These are phyloP conservation scores for Meiosimyza platycephala DNA, from an alignment of 2,888 invertebrate species.

Conservation along the genomic window DNA sequence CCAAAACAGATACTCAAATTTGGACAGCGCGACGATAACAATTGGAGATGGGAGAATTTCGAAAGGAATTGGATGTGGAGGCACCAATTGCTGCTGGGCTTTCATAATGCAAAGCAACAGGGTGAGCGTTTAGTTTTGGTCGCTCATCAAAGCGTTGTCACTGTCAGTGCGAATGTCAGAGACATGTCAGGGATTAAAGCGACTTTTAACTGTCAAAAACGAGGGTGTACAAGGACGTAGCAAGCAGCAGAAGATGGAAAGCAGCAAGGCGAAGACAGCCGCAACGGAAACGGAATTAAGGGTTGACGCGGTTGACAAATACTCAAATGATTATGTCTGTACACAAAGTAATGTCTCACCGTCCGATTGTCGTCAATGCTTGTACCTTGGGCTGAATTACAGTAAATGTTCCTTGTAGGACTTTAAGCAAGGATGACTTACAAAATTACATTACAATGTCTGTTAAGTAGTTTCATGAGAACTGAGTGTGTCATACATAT, in stretches of 20 bases:
- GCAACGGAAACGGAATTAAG: constrained; percentile 55
- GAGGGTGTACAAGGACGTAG: constrained; percentile 38
- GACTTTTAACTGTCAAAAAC: constrained; percentile 52
- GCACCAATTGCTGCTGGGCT: constrained; percentile 29
- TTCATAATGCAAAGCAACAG: constrained; percentile 26
- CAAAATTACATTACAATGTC: too few species aligned
- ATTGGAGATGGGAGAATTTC: background rate
- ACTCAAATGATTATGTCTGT: constrained; percentile 3
- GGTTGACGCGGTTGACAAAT: constrained; percentile 59
- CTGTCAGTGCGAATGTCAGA: constrained; percentile 65
- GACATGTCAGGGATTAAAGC: constrained; percentile 66
- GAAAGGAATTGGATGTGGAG: background rate
- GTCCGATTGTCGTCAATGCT: too few species aligned
- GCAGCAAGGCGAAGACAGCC: constrained; percentile 26
- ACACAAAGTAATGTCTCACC: too few species aligned
- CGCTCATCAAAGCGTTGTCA: constrained; percentile 67
- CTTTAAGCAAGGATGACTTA: too few species aligned
- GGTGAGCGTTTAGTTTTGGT: constrained; percentile 40
- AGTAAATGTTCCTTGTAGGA: too few species aligned
- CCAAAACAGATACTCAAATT: constrained; percentile 22
- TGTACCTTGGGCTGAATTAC: too few species aligned
- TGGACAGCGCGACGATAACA: background rate
- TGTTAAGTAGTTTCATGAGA: too few species aligned
- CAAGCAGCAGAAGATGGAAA: constrained; percentile 17
- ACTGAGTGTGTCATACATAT: too few species aligned